Percentiles rank a stretch among this genome's conserved stretches.
These are phyloP conservation scores for Neodiprion fabricii DNA, from an alignment of 1,140 invertebrate genomes.

Conservation along the genomic window DNA sequence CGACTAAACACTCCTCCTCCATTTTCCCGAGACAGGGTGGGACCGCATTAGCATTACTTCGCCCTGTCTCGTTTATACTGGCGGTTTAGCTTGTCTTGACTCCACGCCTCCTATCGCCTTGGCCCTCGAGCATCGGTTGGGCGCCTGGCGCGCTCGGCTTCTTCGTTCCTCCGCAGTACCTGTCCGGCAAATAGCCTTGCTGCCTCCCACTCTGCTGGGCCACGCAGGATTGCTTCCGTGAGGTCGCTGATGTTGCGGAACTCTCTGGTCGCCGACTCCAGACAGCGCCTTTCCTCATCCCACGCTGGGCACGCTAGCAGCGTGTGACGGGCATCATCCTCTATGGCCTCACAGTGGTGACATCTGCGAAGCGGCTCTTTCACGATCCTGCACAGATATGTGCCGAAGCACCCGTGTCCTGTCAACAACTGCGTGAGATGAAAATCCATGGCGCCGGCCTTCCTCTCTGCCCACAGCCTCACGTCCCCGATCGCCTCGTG, in stretches of 20 bases:
- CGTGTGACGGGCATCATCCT: constrained; percentile 28
- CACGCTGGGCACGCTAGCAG: constrained; percentile 24
- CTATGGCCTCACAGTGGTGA: constrained; percentile 14
- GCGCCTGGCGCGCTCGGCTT: neutral
- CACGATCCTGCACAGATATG: constrained; percentile 23
- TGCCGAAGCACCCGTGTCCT: constrained; percentile 31
- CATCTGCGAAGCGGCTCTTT: constrained; percentile 18
- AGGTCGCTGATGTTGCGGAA: neutral
- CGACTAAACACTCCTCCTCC: too few relatives aligned
- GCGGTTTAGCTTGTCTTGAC: too few relatives aligned
- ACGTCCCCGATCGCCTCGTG: constrained; percentile 29
- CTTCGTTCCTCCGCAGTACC: constrained; percentile 18
- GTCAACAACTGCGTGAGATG: constrained; percentile 31
- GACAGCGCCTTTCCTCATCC: constrained; percentile 11
- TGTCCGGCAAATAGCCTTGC: neutral
- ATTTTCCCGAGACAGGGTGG: too few relatives aligned
- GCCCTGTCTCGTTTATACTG: too few relatives aligned
- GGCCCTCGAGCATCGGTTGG: too few relatives aligned
- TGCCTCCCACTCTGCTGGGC: constrained; percentile 10
- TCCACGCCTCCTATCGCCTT: too few relatives aligned
- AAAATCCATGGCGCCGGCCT: constrained; percentile 26
- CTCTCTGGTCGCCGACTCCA: neutral
- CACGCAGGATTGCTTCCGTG: constrained; percentile 10
- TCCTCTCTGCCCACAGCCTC: constrained; percentile 23
- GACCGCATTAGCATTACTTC: too few relatives aligned